phyloP scores from a whole-genome alignment of 2,113 vertebrate genomes.

The Pluvialis apricaria region DNA sequence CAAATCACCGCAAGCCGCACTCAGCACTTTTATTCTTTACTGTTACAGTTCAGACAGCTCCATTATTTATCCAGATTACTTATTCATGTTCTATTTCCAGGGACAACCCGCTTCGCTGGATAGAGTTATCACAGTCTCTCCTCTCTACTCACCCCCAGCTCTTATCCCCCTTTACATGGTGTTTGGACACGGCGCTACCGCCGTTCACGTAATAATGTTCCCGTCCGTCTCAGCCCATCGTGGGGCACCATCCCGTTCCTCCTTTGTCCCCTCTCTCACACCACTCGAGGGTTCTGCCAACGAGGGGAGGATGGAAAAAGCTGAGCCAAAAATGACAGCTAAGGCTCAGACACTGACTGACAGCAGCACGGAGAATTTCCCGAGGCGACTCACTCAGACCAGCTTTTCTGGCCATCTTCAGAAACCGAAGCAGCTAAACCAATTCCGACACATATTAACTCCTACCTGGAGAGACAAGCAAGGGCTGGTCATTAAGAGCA shows the following conservation, averaged over 20 bases:
- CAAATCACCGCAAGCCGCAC: constrained; percentile 47
- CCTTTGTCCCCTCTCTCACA: neutral
- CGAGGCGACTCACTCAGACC: neutral
- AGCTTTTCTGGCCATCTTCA: neutral
- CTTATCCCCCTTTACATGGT: neutral
- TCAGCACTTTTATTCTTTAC: constrained; percentile 67
- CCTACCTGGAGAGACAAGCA: neutral
- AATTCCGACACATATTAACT: neutral
- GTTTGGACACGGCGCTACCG: neutral
- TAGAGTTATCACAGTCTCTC: neutral
- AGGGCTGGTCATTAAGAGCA: neutral
- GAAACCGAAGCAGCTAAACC: neutral
- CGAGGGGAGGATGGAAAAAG: neutral
- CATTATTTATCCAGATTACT: constrained; percentile 61
- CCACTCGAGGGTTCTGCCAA: neutral
- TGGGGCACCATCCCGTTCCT: accelerated
- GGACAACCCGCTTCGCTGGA: neutral
- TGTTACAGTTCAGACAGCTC: constrained; percentile 60
- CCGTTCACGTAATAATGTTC: accelerated
- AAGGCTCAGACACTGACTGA: neutral
- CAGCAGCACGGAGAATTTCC: neutral
- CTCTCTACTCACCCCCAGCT: neutral
- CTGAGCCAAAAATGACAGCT: neutral
- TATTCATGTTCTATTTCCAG: constrained; percentile 57
- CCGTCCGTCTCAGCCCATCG: neutral